These are phyloP conservation scores for Capreolus pygargus DNA, from an alignment of 2,113 vertebrate species.

Conservation along the genomic window DNA sequence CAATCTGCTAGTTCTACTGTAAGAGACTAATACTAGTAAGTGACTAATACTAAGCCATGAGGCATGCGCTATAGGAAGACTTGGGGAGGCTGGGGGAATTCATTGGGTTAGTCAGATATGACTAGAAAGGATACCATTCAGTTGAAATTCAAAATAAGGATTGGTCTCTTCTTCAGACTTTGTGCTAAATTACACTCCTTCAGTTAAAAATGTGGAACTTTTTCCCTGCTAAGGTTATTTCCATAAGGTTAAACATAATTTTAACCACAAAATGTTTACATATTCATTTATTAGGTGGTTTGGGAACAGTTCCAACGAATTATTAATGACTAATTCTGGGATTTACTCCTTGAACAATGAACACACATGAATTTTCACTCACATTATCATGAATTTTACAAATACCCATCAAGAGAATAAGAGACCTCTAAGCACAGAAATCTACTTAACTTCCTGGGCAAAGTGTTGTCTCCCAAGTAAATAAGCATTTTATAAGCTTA, in stretches of 20 bases:
- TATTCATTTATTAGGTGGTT: constrained; percentile 21
- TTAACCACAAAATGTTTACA: not conserved
- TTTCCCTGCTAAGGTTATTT: not conserved
- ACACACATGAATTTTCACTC: constrained; percentile 17
- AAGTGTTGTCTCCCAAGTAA: not conserved
- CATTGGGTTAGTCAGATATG: not conserved
- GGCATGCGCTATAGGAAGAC: not conserved
- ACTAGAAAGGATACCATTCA: not conserved
- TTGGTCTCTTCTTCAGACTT: not conserved
- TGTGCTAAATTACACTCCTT: not conserved
- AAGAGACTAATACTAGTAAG: not conserved
- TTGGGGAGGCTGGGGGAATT: not conserved
- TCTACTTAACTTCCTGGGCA: not conserved
- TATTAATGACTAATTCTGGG: constrained; percentile 5
- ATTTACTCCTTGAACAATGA: constrained; percentile 9
- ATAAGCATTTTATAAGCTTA: constrained; percentile 14
- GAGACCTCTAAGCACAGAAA: constrained; percentile 5
- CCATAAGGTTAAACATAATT: not conserved
- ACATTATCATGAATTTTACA: constrained; percentile 12
- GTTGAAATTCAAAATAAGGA: constrained; percentile 26
- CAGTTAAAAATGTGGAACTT: not conserved
- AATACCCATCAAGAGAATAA: not conserved
- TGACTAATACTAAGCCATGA: not conserved
- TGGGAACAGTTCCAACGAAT: constrained; percentile 12
- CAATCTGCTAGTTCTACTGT: not conserved